These are phyloP conservation scores for Rhinolophus sinicus DNA, from an alignment of 2,113 vertebrate species.

Conservation along the genomic window DNA sequence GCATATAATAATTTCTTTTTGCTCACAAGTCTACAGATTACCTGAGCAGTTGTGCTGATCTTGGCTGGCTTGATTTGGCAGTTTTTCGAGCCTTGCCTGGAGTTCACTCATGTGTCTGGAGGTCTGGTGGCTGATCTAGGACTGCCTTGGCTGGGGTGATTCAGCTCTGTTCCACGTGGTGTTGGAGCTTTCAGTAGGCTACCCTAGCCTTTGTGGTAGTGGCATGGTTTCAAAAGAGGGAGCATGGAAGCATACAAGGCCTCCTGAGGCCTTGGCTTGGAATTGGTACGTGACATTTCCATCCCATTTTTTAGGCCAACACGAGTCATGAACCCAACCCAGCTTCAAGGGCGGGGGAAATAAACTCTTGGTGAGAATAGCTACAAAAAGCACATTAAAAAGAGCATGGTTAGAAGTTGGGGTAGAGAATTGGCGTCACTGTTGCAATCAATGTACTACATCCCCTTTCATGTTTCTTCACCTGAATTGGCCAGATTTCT, in stretches of 20 bases:
- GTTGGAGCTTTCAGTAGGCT: conserved; percentile 12
- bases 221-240: neutral
- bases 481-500: conserved; percentile 43
- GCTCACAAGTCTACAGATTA: conserved; percentile 39
- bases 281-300: conserved; percentile 13
- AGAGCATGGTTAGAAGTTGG: neutral
- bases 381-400: conserved; percentile 7
- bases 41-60: neutral
- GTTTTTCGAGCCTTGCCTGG: neutral
- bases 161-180: neutral
- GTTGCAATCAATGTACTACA: neutral
- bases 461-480: conserved; percentile 47
- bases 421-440: neutral
- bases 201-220: neutral
- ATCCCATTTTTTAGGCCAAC: neutral
- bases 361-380: neutral
- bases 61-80: conserved; percentile 26
- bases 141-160: neutral
- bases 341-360: conserved; percentile 5
- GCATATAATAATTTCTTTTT: conserved; percentile 37
- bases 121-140: neutral
- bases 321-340: neutral
- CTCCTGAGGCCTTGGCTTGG: neutral
- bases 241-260: neutral
- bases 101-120: neutral